Evolutionary conservation across 2,888 invertebrate genomes (phyloP).

Genomic region (Flabesymbios commensalis): DNA sequence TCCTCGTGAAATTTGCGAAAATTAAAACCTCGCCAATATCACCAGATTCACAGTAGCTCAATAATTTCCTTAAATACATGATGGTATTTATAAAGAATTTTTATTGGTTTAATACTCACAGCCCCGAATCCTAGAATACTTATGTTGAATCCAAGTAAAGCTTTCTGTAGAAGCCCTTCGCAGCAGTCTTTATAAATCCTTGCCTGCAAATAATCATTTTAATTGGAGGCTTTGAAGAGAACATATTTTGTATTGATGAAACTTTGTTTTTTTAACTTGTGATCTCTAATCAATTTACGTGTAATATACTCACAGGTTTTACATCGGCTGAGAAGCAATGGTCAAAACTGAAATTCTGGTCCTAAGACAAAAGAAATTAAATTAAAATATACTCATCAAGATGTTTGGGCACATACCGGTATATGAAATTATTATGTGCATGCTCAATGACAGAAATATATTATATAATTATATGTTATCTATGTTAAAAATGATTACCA

Average conservation of each 20-base stretch:
- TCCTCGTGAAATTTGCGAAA: no score
- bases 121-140: slow-evolving; percentile 50
- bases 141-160: slow-evolving; percentile 53
- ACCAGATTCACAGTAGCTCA: no score
- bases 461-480: no score
- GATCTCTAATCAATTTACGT: neutral
- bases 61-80: no score
- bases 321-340: slow-evolving; percentile 43
- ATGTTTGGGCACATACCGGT: neutral
- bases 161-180: slow-evolving; percentile 47
- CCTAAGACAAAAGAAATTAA: no score
- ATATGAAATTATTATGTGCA: neutral
- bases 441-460: neutral
- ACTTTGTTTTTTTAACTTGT: neutral
- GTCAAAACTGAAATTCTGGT: slow-evolving; percentile 49
- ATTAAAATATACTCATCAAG: no score
- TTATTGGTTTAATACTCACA: slow-evolving; percentile 39
- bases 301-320: slow-evolving; percentile 44
- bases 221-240: no score
- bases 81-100: no score
- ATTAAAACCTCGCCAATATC: no score
- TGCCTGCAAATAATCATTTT: slow-evolving; percentile 34
- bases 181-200: slow-evolving; percentile 48
- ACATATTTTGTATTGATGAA: neutral
- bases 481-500: no score